Evolutionary conservation across 2,113 vertebrate species (phyloP), one percentile per base, ranked within the genome.

Genomic region (Haliaeetus leucogaster): DNA sequence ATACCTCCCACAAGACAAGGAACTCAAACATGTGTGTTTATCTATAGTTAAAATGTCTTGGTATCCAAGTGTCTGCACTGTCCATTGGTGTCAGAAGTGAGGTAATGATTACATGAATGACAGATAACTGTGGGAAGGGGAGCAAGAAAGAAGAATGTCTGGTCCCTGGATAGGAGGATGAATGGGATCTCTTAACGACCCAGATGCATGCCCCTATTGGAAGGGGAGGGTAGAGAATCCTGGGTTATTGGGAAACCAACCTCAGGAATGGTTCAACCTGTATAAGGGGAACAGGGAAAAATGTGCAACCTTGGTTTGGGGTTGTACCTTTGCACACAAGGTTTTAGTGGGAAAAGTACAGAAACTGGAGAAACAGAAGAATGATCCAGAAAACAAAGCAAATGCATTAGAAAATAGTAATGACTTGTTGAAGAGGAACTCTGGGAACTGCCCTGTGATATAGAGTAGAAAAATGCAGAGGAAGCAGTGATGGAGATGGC

Each of bases 241-340:
- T 61, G 20, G 8, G 8, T 42, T 70, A 38, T 7, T 56, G 13
- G 36, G 13, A 79, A 85, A 62, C 1, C 3, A 66, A 16, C 9
- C 72, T 82, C 47, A 67, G n/a, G 18, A 67, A 59, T 32, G 13
- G 7, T 82, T 79, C 21, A 45, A 19, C 4, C 7, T 38, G 25
- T 43, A 10, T 10, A 58, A 89, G 8, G 10, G 5, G 43, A 89
- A 58, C 1, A n/a, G 13, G 16, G 10, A 6, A 71, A 74, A 59
- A 34, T 30, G 3, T 30, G 3, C 18, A 88, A 43, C 4, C 6
- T 42, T 63, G 36, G 1, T 34, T 19, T 7, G 13, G 3, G 1
- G 8, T 55, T 62, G 16, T 45, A 82, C 3, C 22, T 72, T 72
- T 40, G 1, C 8, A 19, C 10, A 25, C 2, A 62, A 67, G 3